These are phyloP conservation scores for Neoitamus cyanurus DNA, from an alignment of 2,888 invertebrate species.

Conservation along the genomic window DNA sequence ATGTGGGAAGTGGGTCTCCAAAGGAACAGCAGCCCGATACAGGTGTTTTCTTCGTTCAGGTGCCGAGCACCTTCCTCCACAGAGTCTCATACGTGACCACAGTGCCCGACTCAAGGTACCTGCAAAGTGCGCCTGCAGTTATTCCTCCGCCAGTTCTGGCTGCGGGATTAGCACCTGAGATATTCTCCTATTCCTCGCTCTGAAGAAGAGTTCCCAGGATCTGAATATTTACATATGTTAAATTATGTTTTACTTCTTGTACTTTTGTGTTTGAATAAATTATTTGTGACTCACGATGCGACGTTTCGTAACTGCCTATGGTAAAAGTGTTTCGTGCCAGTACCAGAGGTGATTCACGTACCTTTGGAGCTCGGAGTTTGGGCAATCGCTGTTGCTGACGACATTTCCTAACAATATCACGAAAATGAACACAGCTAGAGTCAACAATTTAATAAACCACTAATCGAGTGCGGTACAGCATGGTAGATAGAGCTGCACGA, in stretches of 20 bases:
- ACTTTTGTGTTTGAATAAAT: slow-evolving; percentile 4
- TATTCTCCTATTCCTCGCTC: slow-evolving; percentile 13
- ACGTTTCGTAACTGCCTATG: not conserved
- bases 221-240: not conserved
- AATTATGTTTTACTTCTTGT: not conserved
- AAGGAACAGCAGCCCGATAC: not conserved
- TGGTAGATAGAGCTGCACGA: not conserved
- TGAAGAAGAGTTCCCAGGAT: not conserved
- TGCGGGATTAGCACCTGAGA: not conserved
- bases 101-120: not conserved
- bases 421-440: not conserved
- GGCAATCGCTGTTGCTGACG: not conserved
- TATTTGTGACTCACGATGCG: not conserved
- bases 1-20: not conserved
- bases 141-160: not conserved
- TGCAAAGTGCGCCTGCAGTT: slow-evolving; percentile 8
- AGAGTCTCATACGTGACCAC: not conserved
- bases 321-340: not conserved
- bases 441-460: not conserved
- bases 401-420: not conserved
- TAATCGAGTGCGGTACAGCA: not conserved
- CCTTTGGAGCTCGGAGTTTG: not conserved
- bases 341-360: not conserved
- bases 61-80: not conserved
- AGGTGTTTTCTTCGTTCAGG: slow-evolving; percentile 17